phyloP scores from a whole-genome alignment of 2,113 vertebrate species.

The Corydoras maculifer region DNA sequence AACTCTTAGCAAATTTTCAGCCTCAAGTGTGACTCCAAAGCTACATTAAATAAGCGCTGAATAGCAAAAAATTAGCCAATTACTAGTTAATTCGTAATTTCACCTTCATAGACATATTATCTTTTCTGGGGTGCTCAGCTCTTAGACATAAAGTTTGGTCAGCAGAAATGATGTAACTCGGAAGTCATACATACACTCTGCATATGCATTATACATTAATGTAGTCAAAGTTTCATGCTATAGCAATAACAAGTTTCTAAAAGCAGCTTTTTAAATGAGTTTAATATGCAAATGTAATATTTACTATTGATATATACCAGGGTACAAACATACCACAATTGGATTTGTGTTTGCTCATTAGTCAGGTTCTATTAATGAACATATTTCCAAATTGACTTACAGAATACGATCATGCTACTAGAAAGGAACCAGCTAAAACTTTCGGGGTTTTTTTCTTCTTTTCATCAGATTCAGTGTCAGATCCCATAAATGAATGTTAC shows the following conservation, averaged over 20 bases:
- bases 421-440: too few relatives aligned
- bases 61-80: too few relatives aligned
- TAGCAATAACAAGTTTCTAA: too few relatives aligned
- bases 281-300: too few relatives aligned
- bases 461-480: not conserved
- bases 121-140: not conserved
- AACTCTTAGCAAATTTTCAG: too few relatives aligned
- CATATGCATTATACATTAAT: too few relatives aligned
- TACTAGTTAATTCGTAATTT: too few relatives aligned
- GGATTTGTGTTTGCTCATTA: slow-evolving; percentile 25
- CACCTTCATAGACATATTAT: too few relatives aligned
- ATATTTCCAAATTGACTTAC: slow-evolving; percentile 28
- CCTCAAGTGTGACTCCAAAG: too few relatives aligned
- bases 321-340: not conserved
- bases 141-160: not conserved
- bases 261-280: too few relatives aligned
- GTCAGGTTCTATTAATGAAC: slow-evolving; percentile 12
- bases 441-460: not conserved
- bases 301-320: not conserved
- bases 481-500: not conserved
- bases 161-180: slow-evolving; percentile 8
- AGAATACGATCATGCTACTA: not conserved
- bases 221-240: too few relatives aligned
- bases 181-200: not conserved
- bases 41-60: too few relatives aligned